Base-by-base conservation (phyloP, 2,888 invertebrate species). In the Cybosia mesomella region DNA sequence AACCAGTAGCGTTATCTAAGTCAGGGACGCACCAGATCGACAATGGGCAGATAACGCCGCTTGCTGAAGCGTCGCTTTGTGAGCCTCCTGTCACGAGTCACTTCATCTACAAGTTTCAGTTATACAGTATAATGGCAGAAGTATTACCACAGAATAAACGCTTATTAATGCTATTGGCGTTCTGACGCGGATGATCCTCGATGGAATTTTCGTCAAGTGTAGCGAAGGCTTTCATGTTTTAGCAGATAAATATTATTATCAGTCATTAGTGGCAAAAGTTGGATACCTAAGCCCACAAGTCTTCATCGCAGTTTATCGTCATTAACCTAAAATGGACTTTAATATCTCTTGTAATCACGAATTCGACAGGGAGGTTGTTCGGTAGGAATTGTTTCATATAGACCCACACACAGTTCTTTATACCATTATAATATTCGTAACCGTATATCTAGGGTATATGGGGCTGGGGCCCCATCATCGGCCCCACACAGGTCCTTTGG, bases 1-100 rank as follows among this genome's bases (percentile, higher is more conserved):
- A 72, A 68, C 74, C 58, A 75, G 67, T 66, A 75, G 59, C 60
- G 71, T 75, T 84, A 86, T 83, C 79, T 83, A 80, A 85, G 86
- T 84, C 86, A 86, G 74, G 85, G 85, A 74, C 84, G 77, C 68
- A 66, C 60, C 66, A 58, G 49, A 64, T 65, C 59, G 69, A 85
- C 81, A 83, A 81, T 78, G 63, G 66, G 43, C 66, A 84, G 84
- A 84, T 86, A 86, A 81, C 54, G 32, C 28, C 75, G 73, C 66
- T 71, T 62, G 67, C 67, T 73, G 63, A 59, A 73, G 65, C 43
- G 55, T 59, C 76, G 75, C 72, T 72, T 73, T 71, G 67, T 76
- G 65, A 72, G 54, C 54, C 13, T 60, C 32, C 58, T 32, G 54
- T 28, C 24, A 36, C 55, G 55, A 57, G 13, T 53, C 34, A 57